Evolutionary conservation across 2,888 invertebrate species (phyloP), one percentile per base, ranked within the genome.

Genomic region (Hyles lineata): DNA sequence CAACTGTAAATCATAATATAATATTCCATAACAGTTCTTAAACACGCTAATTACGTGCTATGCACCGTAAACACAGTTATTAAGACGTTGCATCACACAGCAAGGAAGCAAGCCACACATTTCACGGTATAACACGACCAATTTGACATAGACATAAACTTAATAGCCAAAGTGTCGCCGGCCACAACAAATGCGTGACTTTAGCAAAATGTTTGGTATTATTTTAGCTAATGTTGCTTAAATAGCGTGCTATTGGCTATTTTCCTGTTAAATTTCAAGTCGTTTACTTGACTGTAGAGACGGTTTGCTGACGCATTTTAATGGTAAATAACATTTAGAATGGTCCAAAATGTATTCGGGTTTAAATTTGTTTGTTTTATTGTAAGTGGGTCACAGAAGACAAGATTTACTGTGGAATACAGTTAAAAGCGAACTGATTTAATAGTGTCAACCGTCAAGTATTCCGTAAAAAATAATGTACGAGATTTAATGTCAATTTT

Each of bases 81-180:
- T 69, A 52, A 70, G 69, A 69, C 60, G 71, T 71, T 74, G 69
- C 71, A 74, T 60, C 55, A 43, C 29, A 50, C 71, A 74, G 50
- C 60, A 59, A 76, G 80, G 81, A 84, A 81, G 81, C 77, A 75
- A 78, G 81, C 79, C 80, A 79, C 81, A 82, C 82, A 87, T 86
- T 87, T 84, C 82, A 87, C 83, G 82, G 85, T 79, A 75, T 82
- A 84, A 82, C 80, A 76, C 78, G 79, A 78, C 81, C 83, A 85
- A 89, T 90, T 89, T 83, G 88, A 81, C 77, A 79, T 78, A 84
- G 85, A 79, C 79, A 85, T 89, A 87, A 87, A 87, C 85, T 86
- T 86, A 85, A 87, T 85, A 87, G 82, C 85, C 87, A 78, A 82
- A 76, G 78, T 82, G 85, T 87, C 84, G 84, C 81, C 79, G 83